Percentiles rank a stretch among this genome's conserved stretches.
These are phyloP conservation scores for Agrotis puta DNA, from an alignment of 2,888 invertebrate species.

Conservation along the genomic window DNA sequence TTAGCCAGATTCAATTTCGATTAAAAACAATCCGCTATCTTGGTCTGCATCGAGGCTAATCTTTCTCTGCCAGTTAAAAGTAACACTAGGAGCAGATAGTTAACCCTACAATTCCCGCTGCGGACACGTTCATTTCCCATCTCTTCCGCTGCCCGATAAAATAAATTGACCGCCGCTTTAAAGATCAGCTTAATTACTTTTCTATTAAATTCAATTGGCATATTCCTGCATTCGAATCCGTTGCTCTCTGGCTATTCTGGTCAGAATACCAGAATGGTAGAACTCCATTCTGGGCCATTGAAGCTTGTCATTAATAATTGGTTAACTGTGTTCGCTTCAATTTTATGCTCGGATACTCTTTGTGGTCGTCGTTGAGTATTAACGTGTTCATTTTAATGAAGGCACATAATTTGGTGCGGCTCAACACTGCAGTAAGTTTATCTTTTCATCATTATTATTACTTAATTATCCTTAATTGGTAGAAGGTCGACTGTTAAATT, in stretches of 20 bases:
- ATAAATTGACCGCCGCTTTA: slow-evolving; percentile 66
- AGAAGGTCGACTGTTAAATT: background rate
- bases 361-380: slow-evolving; percentile 54
- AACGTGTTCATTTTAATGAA: slow-evolving; percentile 55
- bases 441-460: slow-evolving; percentile 14
- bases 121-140: slow-evolving; percentile 60
- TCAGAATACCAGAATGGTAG: slow-evolving; percentile 19
- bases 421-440: slow-evolving; percentile 26
- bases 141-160: slow-evolving; percentile 60
- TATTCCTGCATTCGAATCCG: slow-evolving; percentile 31
- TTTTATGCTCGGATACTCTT: slow-evolving; percentile 67
- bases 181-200: slow-evolving; percentile 68
- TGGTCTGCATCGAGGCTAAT: slow-evolving; percentile 49
- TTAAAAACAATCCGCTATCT: slow-evolving; percentile 55
- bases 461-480: slow-evolving; percentile 10
- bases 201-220: slow-evolving; percentile 58
- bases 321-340: slow-evolving; percentile 69
- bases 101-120: slow-evolving; percentile 57
- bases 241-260: slow-evolving; percentile 19
- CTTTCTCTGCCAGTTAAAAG: slow-evolving; percentile 61
- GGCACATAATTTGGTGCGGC: slow-evolving; percentile 27
- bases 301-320: slow-evolving; percentile 69
- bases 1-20: slow-evolving; percentile 54
- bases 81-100: slow-evolving; percentile 57
- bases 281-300: slow-evolving; percentile 52